Percentiles rank a stretch among this genome's conserved stretches.
Evolutionary conservation across 2,797 vertebrate genomes (phyloP).

Genomic region (Cichlasoma orientale): DNA sequence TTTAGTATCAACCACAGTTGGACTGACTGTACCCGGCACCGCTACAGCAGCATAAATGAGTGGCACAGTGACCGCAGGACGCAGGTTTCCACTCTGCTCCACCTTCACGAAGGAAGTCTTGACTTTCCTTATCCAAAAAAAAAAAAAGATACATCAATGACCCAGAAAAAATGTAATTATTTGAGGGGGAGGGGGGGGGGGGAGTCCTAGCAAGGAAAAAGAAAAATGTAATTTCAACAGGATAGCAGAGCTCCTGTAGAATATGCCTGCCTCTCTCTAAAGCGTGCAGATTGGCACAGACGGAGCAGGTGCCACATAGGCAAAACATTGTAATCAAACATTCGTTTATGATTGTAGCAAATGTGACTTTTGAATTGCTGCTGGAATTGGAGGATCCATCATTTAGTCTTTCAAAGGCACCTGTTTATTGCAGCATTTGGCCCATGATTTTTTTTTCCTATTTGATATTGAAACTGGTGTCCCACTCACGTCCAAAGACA

Average conservation of each 20-base stretch:
- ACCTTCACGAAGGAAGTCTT: conserved; percentile 10
- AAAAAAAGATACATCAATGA: conserved; percentile 44
- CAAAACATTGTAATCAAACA: conserved; percentile 58
- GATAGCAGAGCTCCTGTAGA: conserved; percentile 40
- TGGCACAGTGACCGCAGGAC: conserved; percentile 25
- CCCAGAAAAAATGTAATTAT: conserved; percentile 58
- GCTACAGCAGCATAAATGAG: conserved; percentile 47
- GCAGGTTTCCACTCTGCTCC: conserved; percentile 20
- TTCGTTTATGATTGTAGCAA: conserved; percentile 26
- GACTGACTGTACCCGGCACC: conserved; percentile 6
- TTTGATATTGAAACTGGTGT: neutral
- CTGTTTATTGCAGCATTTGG: neutral
- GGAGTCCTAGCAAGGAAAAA: neutral
- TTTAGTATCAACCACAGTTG: neutral
- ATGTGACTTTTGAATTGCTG: conserved; percentile 26
- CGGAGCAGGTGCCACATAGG: conserved; percentile 43
- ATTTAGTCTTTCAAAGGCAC: conserved; percentile 1
- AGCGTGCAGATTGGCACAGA: conserved; percentile 49
- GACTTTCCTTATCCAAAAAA: conserved; percentile 24
- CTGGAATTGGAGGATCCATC: conserved; percentile 1
- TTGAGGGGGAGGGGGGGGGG: conserved; percentile 57
- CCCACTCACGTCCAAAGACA: neutral
- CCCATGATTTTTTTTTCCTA: neutral
- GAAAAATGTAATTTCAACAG: conserved; percentile 54
- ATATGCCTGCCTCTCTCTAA: conserved; percentile 50